A percentile compares a stretch with the other conserved stretches of the same genome.
Evolutionary conservation across 2,797 vertebrate species (phyloP).

Genomic region (Phoebastria nigripes): DNA sequence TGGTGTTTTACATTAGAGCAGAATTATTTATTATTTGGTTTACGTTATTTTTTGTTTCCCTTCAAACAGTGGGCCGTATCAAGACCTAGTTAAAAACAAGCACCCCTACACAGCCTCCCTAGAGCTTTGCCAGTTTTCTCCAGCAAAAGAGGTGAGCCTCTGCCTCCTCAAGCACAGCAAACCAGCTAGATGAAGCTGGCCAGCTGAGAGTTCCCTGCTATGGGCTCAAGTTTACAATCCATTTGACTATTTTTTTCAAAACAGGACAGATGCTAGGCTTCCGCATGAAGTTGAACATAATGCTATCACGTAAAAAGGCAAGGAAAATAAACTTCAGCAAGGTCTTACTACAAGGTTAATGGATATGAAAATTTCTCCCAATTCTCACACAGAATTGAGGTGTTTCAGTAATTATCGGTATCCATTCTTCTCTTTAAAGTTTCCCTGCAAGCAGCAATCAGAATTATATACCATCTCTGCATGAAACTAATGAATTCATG

Average conservation of each 20-base stretch:
- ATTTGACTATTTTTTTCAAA: background rate
- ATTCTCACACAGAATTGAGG: slow-evolving; percentile 14
- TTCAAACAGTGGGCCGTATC: background rate
- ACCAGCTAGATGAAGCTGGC: background rate
- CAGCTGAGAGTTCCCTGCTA: background rate
- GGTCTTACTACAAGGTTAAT: background rate
- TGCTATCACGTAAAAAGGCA: background rate
- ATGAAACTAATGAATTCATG: slow-evolving; percentile 68
- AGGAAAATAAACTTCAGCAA: background rate
- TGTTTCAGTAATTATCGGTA: slow-evolving; percentile 53
- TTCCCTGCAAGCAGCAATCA: slow-evolving; percentile 62
- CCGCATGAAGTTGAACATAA: background rate
- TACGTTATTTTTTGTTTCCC: background rate
- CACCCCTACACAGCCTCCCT: background rate
- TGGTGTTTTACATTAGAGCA: background rate
- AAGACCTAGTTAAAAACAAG: background rate
- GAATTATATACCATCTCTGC: slow-evolving; percentile 59
- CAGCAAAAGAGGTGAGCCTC: background rate
- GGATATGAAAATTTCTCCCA: slow-evolving; percentile 10
- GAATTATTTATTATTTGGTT: background rate
- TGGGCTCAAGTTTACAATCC: background rate
- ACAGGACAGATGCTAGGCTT: background rate
- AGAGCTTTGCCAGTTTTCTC: background rate
- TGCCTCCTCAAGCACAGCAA: background rate
- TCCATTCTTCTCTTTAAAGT: slow-evolving; percentile 37